These are phyloP conservation scores for Congeria kusceri DNA, from an alignment of 2,888 invertebrate genomes.

Conservation along the genomic window DNA sequence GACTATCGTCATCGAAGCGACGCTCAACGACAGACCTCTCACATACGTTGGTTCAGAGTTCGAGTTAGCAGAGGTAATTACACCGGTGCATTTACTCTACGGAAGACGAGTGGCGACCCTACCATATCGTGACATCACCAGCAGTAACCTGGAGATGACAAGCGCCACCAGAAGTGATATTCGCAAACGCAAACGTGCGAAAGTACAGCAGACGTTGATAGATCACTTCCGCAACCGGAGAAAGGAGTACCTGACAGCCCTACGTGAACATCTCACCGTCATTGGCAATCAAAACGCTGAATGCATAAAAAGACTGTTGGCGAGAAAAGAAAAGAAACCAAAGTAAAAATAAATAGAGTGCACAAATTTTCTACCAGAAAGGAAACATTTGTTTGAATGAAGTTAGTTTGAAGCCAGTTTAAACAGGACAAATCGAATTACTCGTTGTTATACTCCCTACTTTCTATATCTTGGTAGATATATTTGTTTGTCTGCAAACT, in stretches of 20 bases:
- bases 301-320: no score
- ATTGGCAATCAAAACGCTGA: neutral
- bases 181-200: slow-evolving; percentile 8
- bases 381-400: no score
- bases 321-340: no score
- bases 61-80: slow-evolving; percentile 1
- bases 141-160: slow-evolving; percentile 4
- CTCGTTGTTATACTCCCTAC: no score
- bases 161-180: slow-evolving; percentile 12
- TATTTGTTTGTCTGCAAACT: no score
- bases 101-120: slow-evolving; percentile 10
- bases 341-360: no score
- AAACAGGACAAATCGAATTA: no score
- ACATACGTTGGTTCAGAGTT: slow-evolving; percentile 8
- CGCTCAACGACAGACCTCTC: slow-evolving; percentile 4
- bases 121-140: slow-evolving; percentile 9
- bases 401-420: no score
- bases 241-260: slow-evolving; percentile 4
- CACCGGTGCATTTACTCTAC: neutral
- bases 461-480: no score
- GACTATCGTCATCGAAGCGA: slow-evolving; percentile 8
- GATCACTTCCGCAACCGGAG: neutral
- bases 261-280: slow-evolving; percentile 4
- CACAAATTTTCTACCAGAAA: no score
- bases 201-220: slow-evolving; percentile 4